A percentile compares a stretch with the other conserved stretches of the same genome.
Evolutionary conservation across 2,888 invertebrate species (phyloP).

Genomic region (Diachrysia chrysitis): DNA sequence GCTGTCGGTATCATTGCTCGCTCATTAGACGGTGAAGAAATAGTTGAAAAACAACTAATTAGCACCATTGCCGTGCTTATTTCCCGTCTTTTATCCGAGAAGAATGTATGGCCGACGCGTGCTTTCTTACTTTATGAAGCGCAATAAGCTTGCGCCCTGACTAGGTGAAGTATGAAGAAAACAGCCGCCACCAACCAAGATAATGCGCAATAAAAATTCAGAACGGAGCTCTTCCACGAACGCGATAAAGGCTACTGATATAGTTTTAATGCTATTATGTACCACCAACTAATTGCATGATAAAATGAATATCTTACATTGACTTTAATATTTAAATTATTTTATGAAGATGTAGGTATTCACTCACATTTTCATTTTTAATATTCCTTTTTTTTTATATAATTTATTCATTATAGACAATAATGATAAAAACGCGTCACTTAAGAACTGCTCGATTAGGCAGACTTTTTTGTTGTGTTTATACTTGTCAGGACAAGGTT

Average conservation of each 20-base stretch:
- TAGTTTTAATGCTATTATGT: slow-evolving; percentile 64
- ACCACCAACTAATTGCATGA: slow-evolving; percentile 67
- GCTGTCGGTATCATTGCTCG: slow-evolving; percentile 73
- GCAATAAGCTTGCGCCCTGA: slow-evolving; percentile 66
- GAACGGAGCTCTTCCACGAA: slow-evolving; percentile 72
- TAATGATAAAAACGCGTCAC: no score
- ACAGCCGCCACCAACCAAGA: slow-evolving; percentile 68
- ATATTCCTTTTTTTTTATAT: no score
- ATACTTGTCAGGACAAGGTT: no score
- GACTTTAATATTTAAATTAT: slow-evolving; percentile 22
- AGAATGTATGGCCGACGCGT: slow-evolving; percentile 72
- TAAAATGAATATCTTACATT: slow-evolving; percentile 55
- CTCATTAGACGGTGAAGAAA: slow-evolving; percentile 73
- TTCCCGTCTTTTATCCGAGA: slow-evolving; percentile 69
- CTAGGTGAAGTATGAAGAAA: slow-evolving; percentile 69
- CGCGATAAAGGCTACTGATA: slow-evolving; percentile 68
- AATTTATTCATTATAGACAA: no score
- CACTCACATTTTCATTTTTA: background rate
- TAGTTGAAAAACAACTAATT: slow-evolving; percentile 75
- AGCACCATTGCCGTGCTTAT: slow-evolving; percentile 71
- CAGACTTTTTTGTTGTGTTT: no score
- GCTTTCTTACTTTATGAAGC: slow-evolving; percentile 72
- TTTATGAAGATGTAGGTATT: background rate
- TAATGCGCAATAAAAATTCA: slow-evolving; percentile 83
- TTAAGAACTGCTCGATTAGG: no score